These are phyloP conservation scores for Penaeus vannamei DNA, from an alignment of 1,140 invertebrate species.

Conservation along the genomic window DNA sequence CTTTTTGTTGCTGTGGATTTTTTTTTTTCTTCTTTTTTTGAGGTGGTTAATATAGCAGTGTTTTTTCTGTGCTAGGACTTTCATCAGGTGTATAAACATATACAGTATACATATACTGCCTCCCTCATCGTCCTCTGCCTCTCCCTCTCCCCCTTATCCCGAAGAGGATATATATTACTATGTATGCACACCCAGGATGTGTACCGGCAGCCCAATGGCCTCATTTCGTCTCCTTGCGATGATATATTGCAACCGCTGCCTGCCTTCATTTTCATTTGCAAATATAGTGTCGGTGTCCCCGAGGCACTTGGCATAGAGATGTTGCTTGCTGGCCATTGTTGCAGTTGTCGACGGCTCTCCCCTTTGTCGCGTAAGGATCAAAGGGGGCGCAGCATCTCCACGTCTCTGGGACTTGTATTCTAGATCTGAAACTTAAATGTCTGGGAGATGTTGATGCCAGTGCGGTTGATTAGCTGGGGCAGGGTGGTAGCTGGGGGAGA, in stretches of 20 bases:
- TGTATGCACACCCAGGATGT: not conserved
- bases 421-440: constrained; percentile 44
- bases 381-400: not conserved
- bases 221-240: constrained; percentile 53
- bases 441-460: not conserved
- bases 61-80: not conserved
- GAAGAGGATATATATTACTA: not conserved
- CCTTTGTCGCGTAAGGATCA: constrained; percentile 56
- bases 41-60: too few species aligned
- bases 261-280: constrained; percentile 60
- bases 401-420: constrained; percentile 19
- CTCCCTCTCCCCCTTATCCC: not conserved
- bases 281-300: constrained; percentile 52
- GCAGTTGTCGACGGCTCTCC: constrained; percentile 36
- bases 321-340: constrained; percentile 49
- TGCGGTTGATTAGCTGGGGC: not conserved
- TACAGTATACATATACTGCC: not conserved
- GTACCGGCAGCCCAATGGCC: constrained; percentile 23
- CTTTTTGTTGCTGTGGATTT: too few species aligned
- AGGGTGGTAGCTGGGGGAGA: not conserved
- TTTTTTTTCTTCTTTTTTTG: too few species aligned
- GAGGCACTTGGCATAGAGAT: constrained; percentile 62
- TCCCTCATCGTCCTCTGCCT: not conserved
- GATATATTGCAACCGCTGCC: constrained; percentile 48
- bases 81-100: constrained; percentile 13